These are phyloP conservation scores for Rotaria socialis DNA, from an alignment of 2,888 invertebrate genomes.

Conservation along the genomic window DNA sequence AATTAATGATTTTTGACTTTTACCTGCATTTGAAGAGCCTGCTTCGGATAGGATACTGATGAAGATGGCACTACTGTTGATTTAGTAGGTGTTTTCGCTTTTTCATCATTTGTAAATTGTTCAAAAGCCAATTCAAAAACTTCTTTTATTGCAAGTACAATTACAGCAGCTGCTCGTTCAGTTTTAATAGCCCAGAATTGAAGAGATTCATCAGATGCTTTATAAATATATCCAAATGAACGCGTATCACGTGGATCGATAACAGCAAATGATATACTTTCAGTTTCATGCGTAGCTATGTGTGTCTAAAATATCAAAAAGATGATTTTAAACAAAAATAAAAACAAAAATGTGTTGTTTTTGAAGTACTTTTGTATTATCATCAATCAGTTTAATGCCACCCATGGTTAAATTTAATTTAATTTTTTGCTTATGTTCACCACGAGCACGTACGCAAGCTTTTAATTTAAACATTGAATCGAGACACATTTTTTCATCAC, in stretches of 20 bases:
- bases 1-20: too few species aligned
- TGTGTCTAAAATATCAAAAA: background rate
- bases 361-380: constrained; percentile 76
- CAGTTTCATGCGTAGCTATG: constrained; percentile 74
- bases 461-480: constrained; percentile 88
- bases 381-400: constrained; percentile 85
- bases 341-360: too few species aligned
- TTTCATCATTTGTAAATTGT: background rate
- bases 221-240: constrained; percentile 96
- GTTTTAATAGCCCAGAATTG: constrained; percentile 98
- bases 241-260: constrained; percentile 93
- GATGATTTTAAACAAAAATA: background rate
- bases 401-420: constrained; percentile 91
- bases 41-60: too few species aligned
- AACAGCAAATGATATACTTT: constrained; percentile 96
- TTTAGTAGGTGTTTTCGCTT: background rate
- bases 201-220: constrained; percentile 82
- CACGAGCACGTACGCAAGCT: constrained; percentile 77
- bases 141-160: background rate
- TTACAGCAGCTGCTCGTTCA: constrained; percentile 62
- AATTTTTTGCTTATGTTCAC: constrained; percentile 93
- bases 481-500: constrained; percentile 97
- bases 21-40: too few species aligned
- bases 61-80: background rate
- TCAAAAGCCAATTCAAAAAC: constrained; percentile 27